Evolutionary conservation across 2,113 vertebrate genomes (phyloP), one percentile per base, ranked within the genome.

Genomic region (Galemys pyrenaicus): DNA sequence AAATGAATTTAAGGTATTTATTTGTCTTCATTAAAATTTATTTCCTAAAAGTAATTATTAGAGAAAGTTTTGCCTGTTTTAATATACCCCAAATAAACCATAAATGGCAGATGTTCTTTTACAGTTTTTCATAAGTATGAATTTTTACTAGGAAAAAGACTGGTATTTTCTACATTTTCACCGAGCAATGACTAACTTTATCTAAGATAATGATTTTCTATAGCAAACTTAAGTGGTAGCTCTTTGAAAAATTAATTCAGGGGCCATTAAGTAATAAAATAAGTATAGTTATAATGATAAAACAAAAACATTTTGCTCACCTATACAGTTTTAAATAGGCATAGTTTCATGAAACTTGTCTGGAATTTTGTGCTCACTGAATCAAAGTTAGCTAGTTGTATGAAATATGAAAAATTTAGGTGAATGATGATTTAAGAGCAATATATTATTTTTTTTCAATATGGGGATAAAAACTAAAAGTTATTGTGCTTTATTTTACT

Each of bases 161-260:
- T 62, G 46, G 44, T 32, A 9, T 46, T 60, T 32, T 39, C 37
- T 65, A 74, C 0, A 65, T 87, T 60, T 6, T 95, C 11, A 86
- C 10, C 16, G 83, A 20, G 73, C 1, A 3, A 32, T 68, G 15
- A 71, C n/a, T 70, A 82, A 70, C 17, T 82, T 32, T 95, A 94
- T n/a, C 41, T 95, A 86, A 51, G 41, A 82, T 30, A 32, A 74
- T 90, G 60, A 60, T n/a, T 87, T 51, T 56, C 39, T 88, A 6
- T 0, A 9, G 20, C 95, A 87, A 35, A 26, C 2, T 65, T 93
- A 95, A 84, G 89, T 17, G 5, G 67, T 71, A 95, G 20, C 19
- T 96, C 75, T 54, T 89, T 74, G 74, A 96, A 94, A 94, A 98
- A 67, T 65, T 94, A 51, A 77, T 94, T 56, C 46, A 70, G 15